A percentile compares a stretch with the other conserved stretches of the same genome.
These are phyloP conservation scores for Platycnemis pennipes DNA, from an alignment of 2,888 invertebrate species.

Conservation along the genomic window DNA sequence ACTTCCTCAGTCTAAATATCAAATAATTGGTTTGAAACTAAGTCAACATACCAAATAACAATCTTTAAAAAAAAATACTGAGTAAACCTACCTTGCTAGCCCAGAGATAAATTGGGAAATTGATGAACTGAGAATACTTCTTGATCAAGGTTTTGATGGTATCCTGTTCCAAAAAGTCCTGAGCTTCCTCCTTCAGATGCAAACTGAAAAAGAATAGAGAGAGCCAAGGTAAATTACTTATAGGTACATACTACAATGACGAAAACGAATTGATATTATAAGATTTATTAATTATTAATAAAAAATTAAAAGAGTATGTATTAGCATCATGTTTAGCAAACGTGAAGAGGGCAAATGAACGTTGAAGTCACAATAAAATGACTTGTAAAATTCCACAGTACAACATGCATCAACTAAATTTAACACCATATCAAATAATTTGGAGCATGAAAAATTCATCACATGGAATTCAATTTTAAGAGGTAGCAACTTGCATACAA, in stretches of 20 bases:
- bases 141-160: conserved; percentile 94
- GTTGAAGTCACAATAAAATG: too few species aligned
- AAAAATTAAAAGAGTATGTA: too few species aligned
- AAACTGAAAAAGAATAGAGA: conserved; percentile 81
- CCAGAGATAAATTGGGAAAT: conserved; percentile 99
- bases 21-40: not conserved
- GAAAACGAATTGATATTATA: not conserved
- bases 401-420: too few species aligned
- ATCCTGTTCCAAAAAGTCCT: conserved; percentile 96
- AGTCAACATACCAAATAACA: not conserved
- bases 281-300: too few species aligned
- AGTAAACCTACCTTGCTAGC: conserved; percentile 82
- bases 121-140: conserved; percentile 99
- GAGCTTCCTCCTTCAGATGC: conserved; percentile 97
- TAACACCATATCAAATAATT: too few species aligned
- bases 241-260: not conserved
- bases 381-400: too few species aligned
- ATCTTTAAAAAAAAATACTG: not conserved
- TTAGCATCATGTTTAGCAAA: too few species aligned
- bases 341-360: too few species aligned
- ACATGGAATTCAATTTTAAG: too few species aligned
- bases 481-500: too few species aligned
- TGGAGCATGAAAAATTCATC: too few species aligned
- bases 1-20: conserved; percentile 84
- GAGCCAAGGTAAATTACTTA: not conserved